These are phyloP conservation scores for Rhodophaea formosa DNA, from an alignment of 2,888 invertebrate species.

Conservation along the genomic window DNA sequence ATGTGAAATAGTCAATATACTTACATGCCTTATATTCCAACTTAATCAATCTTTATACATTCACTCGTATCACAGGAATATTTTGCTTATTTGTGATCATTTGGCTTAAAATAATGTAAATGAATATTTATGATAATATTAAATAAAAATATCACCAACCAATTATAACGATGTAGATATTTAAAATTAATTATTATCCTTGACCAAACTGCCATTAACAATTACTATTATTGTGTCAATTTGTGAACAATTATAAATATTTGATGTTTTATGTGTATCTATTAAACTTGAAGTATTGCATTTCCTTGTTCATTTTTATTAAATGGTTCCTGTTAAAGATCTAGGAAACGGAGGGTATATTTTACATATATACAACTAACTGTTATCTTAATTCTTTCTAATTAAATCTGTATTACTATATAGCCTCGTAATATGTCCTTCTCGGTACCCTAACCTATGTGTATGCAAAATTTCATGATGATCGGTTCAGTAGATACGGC, in stretches of 20 bases:
- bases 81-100: slow-evolving; percentile 35
- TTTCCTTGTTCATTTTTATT: slow-evolving; percentile 4
- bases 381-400: too few species aligned
- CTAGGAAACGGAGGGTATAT: too few species aligned
- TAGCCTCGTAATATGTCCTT: too few species aligned
- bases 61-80: not conserved
- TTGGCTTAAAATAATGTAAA: slow-evolving; percentile 37
- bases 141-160: slow-evolving; percentile 8
- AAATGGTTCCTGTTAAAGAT: not conserved
- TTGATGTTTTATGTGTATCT: slow-evolving; percentile 50
- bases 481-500: too few species aligned
- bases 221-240: slow-evolving; percentile 53
- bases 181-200: slow-evolving; percentile 32
- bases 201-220: slow-evolving; percentile 58
- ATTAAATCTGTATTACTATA: too few species aligned
- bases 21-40: too few species aligned
- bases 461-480: too few species aligned
- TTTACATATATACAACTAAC: too few species aligned
- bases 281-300: slow-evolving; percentile 43
- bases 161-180: slow-evolving; percentile 30
- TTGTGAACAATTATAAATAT: slow-evolving; percentile 53
- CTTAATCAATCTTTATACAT: not conserved
- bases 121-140: slow-evolving; percentile 10
- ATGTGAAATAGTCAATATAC: too few species aligned
- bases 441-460: too few species aligned